A percentile compares a stretch with the other conserved stretches of the same genome.
Conservation (phyloP, 2,113 vertebrate genomes). For the Gila orcuttii region DNA sequence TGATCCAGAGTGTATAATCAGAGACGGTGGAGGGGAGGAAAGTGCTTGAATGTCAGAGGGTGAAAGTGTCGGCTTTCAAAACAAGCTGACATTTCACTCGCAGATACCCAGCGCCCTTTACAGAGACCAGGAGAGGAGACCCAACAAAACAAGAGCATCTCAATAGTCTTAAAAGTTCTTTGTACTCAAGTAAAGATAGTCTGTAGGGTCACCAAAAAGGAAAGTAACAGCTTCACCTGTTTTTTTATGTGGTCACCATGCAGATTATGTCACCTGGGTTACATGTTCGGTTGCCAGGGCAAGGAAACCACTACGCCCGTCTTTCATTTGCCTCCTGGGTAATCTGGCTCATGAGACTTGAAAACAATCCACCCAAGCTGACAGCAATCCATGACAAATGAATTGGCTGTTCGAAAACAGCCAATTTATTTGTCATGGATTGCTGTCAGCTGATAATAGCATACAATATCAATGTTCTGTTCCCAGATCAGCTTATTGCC, state of each 20-base stretch:
- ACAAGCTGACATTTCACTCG: constrained; percentile 70
- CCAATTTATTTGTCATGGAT: constrained; percentile 10
- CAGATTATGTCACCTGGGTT: constrained; percentile 54
- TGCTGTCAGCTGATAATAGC: neutral
- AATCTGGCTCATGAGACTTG: constrained; percentile 15
- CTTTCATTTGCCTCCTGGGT: constrained; percentile 19
- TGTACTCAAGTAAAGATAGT: neutral
- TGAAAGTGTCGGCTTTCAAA: constrained; percentile 72
- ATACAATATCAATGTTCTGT: neutral
- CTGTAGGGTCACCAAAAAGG: neutral
- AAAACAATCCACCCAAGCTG: constrained; percentile 18
- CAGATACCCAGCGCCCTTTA: constrained; percentile 53
- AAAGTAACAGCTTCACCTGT: constrained; percentile 17
- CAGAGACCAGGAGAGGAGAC: constrained; percentile 43
- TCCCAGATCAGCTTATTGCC: neutral
- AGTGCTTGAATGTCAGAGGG: constrained; percentile 67
- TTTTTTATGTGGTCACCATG: constrained; percentile 42
- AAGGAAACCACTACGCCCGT: constrained; percentile 10
- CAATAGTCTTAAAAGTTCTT: neutral
- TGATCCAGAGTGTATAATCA: constrained; percentile 41
- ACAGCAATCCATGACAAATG: no score
- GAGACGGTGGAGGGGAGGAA: neutral
- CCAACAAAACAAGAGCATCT: neutral
- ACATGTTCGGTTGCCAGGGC: constrained; percentile 52
- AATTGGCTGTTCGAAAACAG: neutral